Evolutionary conservation across 2,113 vertebrate genomes (phyloP), one percentile per base, ranked within the genome.

Genomic region (Ammodytes dubius): DNA sequence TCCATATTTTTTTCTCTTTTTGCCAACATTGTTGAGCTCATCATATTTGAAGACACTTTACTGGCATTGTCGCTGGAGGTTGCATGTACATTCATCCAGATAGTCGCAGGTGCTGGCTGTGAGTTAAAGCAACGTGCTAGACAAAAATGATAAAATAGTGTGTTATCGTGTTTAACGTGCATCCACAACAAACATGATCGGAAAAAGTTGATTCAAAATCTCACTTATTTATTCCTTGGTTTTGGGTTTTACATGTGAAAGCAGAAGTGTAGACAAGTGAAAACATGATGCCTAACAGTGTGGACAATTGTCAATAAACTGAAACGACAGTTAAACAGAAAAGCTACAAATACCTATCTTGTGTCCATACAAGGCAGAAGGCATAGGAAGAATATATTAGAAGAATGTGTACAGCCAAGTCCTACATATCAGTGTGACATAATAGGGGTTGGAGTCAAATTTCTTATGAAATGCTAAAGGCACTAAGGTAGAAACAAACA

Each of bases 271-370:
- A 59, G 35, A 66, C 27, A 27, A 27, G 27, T 27, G 27, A 27
- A 3, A 15, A 73, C 8, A n/a, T 11, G 54, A 66, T 0, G 27
- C 13, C 49, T 39, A 6, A 47, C 52, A 64, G 58, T 64, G 58
- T 37, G 11, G 27, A 17, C 5, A 60, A n/a, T 3, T 14, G 4
- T 42, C 8, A n/a, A 27, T 46, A 1, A 46, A 39, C 5, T 8
- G 40, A 63, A 67, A 79, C 12, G 3, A 63, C 39, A 35, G 14
- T 60, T 35, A 49, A 76, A 70, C 35, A 10, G 64, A 57, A 77
- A 6, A 5, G 57, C 57, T 35, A 35, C 39, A 60, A 59, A 39
- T 17, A n/a, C 14, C 7, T 3, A 15, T 1, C 68, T 42, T 43
- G 56, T 63, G 12, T 27, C 45, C 37, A 42, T 17, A 27, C 5